Conservation (phyloP, 2,797 vertebrate genomes). For the Paramormyrops hopkinsi region DNA sequence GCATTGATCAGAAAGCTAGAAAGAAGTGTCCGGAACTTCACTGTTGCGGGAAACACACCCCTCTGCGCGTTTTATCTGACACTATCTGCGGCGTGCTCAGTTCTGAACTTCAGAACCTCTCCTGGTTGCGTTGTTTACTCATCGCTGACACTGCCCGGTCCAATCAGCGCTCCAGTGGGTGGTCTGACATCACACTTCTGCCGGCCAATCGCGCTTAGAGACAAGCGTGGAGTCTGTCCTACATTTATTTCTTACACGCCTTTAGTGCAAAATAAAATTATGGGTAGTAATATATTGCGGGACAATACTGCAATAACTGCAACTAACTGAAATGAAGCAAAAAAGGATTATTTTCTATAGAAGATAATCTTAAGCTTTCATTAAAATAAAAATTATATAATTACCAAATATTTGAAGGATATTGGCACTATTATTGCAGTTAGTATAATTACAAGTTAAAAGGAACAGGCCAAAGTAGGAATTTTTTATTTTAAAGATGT, state of each 20-base stretch:
- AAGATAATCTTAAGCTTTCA: background rate
- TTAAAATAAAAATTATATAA: background rate
- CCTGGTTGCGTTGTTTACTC: conserved; percentile 66
- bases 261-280: background rate
- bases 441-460: background rate
- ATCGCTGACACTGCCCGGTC: conserved; percentile 52
- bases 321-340: background rate
- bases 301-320: background rate
- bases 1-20: conserved; percentile 40
- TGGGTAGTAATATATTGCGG: background rate
- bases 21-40: conserved; percentile 52
- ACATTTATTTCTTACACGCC: background rate
- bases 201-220: conserved; percentile 65
- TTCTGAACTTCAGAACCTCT: conserved; percentile 65
- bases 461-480: background rate
- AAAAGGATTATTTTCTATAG: background rate
- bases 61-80: conserved; percentile 51
- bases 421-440: background rate
- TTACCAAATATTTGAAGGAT: background rate
- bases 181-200: conserved; percentile 53
- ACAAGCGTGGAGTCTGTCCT: background rate
- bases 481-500: background rate
- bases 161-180: conserved; percentile 56
- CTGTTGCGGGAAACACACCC: conserved; percentile 36
- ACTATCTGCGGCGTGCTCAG: conserved; percentile 53